Conservation (phyloP, 64 coral and sea anemone species). For the Actinia tenebrosa region DNA sequence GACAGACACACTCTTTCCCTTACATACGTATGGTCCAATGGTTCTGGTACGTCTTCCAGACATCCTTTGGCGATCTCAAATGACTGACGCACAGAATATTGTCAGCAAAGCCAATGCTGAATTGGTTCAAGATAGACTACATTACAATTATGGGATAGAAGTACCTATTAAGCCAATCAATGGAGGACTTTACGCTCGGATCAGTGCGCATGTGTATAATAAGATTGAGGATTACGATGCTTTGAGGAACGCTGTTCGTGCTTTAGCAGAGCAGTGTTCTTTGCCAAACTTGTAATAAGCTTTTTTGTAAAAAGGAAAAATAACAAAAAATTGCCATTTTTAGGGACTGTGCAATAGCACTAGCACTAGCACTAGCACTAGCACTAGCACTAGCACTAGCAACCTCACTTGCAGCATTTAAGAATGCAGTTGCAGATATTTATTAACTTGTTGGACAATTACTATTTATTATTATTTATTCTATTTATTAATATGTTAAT, state of each 20-base stretch:
- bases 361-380: no score
- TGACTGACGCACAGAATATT: background rate
- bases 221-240: constrained; percentile 33
- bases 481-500: no score
- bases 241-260: constrained; percentile 24
- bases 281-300: no score
- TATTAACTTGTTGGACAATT: no score
- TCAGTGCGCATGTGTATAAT: constrained; percentile 57
- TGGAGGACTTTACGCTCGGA: constrained; percentile 34
- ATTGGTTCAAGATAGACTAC: constrained; percentile 38
- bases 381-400: no score
- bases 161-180: constrained; percentile 44
- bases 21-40: constrained; percentile 54
- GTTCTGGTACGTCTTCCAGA: constrained; percentile 39
- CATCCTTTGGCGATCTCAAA: constrained; percentile 16
- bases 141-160: constrained; percentile 48
- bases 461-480: no score
- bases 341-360: no score
- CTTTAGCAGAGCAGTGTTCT: background rate
- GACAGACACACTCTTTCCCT: constrained; percentile 21
- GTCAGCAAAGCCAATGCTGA: constrained; percentile 41
- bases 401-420: no score
- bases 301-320: no score
- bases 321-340: no score
- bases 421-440: no score